phyloP scores from a whole-genome alignment of 2,888 invertebrate genomes.

The Junonia oenone region DNA sequence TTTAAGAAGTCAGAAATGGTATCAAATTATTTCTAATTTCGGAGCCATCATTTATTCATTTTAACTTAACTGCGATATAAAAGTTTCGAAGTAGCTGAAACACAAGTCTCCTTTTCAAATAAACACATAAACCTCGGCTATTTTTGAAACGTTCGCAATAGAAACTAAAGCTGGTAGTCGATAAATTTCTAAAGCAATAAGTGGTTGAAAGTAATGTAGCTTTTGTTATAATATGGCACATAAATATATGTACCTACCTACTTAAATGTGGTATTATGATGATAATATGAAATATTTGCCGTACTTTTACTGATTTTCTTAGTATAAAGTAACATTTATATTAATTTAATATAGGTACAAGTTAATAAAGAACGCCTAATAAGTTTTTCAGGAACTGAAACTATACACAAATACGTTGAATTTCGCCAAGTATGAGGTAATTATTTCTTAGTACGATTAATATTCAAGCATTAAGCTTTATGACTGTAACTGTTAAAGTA shows the following conservation, averaged over 20 bases:
- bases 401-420: neutral
- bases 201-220: slow-evolving; percentile 5
- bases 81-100: slow-evolving; percentile 17
- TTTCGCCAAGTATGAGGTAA: neutral
- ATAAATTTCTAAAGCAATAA: slow-evolving; percentile 18
- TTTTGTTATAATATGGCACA: no score
- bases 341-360: no score
- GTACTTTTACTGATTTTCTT: neutral
- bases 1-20: neutral
- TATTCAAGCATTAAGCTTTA: neutral
- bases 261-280: no score
- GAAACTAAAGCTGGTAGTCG: slow-evolving; percentile 20
- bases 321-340: neutral
- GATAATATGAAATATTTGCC: no score
- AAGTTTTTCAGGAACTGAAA: neutral
- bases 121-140: slow-evolving; percentile 27
- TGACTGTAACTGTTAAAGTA: neutral
- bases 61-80: slow-evolving; percentile 15
- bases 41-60: neutral
- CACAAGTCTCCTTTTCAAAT: slow-evolving; percentile 24
- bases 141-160: slow-evolving; percentile 24
- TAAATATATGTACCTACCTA: no score
- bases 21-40: neutral
- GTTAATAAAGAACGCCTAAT: no score
- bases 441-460: neutral